Base-by-base conservation (phyloP, 1,140 invertebrate genomes). In the Tetragonula clypearis region DNA sequence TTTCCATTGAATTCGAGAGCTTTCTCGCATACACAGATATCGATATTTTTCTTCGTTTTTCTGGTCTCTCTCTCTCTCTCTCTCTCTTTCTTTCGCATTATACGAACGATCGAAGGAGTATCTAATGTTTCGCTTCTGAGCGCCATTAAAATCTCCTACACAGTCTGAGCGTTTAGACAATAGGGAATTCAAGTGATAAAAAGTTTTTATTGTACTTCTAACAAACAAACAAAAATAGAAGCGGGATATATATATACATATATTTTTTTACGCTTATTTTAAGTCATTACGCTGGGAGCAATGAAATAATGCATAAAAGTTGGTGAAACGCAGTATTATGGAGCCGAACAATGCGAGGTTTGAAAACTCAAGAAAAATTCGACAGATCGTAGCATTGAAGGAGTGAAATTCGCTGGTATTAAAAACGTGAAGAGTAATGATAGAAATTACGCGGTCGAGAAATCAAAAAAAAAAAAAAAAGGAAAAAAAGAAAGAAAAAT, bases 1-100 rank as follows among this genome's bases (percentile, higher is more conserved):
- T 78, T 78, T 65, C 76, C 76, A 78, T 78, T 77, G 58, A 77
- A 77, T 77, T 30, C 75, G 75, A 65, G 58, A 62, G 21, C 58
- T 65, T 77, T n/a, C 75, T 23, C 41, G 23, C 75, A 65, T 65
- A 21, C n/a, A 26, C n/a, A 26, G 19, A 78, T 78, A 78, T 78
- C 76, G 76, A 76, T 58, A 76, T 76, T 58, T 41, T 17, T 23
- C 11, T 15, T 53, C 14, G 14, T 8, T 49, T 49, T 49, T 49
- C 41, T 49, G 41, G 8, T 8, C 12, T 49, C 15, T 30, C 62
- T 8, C 65, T n/a, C 26, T n/a, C 9, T 35, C 6, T 21, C 21
- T 58, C 23, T 76, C 14, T 58, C 1, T 15, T 5, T 23, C 15
- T 14, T 26, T 11, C 5, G 35, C 41, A 78, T 49, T 26, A 5